phyloP scores from a whole-genome alignment of 2,797 vertebrate species.

The Semaprochilodus insignis region DNA sequence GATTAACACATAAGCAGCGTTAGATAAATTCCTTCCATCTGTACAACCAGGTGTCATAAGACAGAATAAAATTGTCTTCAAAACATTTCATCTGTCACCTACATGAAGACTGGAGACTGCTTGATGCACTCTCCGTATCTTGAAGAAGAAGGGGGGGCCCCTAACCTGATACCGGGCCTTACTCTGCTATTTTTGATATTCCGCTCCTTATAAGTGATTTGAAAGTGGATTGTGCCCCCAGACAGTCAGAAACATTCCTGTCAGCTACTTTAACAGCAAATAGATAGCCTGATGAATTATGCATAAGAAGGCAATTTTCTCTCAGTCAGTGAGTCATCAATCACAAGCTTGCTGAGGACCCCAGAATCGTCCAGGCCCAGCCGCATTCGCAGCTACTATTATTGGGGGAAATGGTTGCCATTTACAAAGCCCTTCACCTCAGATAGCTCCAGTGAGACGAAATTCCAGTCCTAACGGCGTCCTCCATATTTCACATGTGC shows the following conservation, averaged over 20 bases:
- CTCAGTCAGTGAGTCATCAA: conserved; percentile 95
- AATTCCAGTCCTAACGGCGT: conserved; percentile 29
- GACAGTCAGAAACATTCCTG: conserved; percentile 93
- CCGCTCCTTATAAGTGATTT: conserved; percentile 90
- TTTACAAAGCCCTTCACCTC: conserved; percentile 84
- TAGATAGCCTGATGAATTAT: conserved; percentile 96
- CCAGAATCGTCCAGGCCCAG: conserved; percentile 86
- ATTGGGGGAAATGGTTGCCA: conserved; percentile 84
- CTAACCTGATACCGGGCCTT: conserved; percentile 85
- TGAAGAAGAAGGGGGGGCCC: conserved; percentile 80
- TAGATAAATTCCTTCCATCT: conserved; percentile 49
- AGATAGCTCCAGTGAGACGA: conserved; percentile 81
- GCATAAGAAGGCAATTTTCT: conserved; percentile 93
- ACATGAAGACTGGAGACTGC: conserved; percentile 79
- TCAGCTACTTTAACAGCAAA: conserved; percentile 95
- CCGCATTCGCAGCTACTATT: conserved; percentile 87
- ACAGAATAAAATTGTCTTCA: conserved; percentile 48
- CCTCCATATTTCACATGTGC: conserved; percentile 8
- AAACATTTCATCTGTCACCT: conserved; percentile 77
- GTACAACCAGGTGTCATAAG: conserved; percentile 46
- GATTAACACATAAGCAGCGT: conserved; percentile 26
- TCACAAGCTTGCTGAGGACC: conserved; percentile 91
- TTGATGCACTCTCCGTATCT: conserved; percentile 77
- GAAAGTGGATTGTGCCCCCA: conserved; percentile 93
- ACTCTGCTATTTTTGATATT: conserved; percentile 92